Evolutionary conservation across 2,113 vertebrate species (phyloP), one percentile per base, ranked within the genome.

Genomic region (Oenanthe melanoleuca): DNA sequence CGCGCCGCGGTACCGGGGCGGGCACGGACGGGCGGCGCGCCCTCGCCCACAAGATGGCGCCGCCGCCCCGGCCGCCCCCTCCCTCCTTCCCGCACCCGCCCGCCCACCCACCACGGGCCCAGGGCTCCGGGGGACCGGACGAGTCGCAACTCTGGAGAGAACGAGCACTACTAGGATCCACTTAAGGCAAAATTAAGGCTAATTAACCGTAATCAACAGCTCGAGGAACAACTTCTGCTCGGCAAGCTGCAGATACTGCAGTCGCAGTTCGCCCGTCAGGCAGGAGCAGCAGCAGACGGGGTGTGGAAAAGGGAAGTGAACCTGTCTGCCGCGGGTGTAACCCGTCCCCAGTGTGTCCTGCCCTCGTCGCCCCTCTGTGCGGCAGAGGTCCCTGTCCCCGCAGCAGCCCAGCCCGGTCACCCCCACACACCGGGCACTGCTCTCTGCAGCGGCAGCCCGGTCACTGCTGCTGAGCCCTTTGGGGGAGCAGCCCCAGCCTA

Each of bases 151-250:
- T 34, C n/a, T 15, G 6, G 50, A 64, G 88, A 67, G 71, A 93
- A 75, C 0, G 5, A 89, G 86, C 57, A 4, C 53, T 29, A 72
- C 57, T 50, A 50, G 73, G 29, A 80, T 33, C 70, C 63, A 21
- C 70, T 95, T 84, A 75, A 89, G 78, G 53, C 61, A 47, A 66
- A 94, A 95, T 91, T 95, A 91, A 86, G 82, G 86, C 70, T 82
- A 89, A 92, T 94, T 91, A 94, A 57, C 83, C 4, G 65, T 59
- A 92, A 92, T 89, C 61, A 69, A 18, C 91, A 80, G 69, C 63
- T 85, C 24, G 53, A 74, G 38, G 86, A 91, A 50, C 65, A 85
- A 65, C 84, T 72, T 87, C 82, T 65, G 55, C 63, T 91, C 81
- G 25, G 74, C 81, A 42, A 72, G 70, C 89, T 40, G 72, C 60